These are phyloP conservation scores for Chamaea fasciata DNA, from an alignment of 2,113 vertebrate genomes.

Conservation along the genomic window DNA sequence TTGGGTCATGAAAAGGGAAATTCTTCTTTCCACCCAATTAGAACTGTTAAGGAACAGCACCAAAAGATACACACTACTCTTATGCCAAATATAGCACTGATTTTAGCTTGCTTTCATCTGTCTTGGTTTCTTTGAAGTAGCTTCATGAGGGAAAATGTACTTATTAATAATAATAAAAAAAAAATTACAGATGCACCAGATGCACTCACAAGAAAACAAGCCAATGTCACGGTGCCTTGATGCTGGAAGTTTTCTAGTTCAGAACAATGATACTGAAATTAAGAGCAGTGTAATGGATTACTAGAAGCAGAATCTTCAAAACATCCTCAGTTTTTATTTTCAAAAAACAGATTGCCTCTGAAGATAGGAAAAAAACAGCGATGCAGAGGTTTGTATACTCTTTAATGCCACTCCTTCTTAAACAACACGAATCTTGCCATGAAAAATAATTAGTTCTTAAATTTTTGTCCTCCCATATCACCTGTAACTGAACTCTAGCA, in stretches of 20 bases:
- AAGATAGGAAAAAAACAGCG: neutral
- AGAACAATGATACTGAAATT: neutral
- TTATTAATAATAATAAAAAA: neutral
- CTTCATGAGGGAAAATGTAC: neutral
- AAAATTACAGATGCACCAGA: neutral
- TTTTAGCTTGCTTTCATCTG: neutral
- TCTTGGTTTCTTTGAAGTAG: neutral
- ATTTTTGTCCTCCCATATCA: neutral
- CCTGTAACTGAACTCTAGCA: neutral
- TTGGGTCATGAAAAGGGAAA: neutral
- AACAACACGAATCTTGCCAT: neutral
- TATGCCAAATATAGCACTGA: accelerated
- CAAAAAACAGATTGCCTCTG: neutral
- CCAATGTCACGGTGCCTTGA: neutral
- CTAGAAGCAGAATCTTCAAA: neutral
- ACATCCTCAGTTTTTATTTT: neutral
- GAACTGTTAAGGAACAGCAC: neutral
- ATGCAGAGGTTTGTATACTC: neutral
- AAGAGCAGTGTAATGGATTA: neutral
- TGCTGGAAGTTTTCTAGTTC: neutral
- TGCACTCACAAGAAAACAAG: neutral
- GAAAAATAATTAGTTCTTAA: neutral
- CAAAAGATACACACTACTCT: neutral
- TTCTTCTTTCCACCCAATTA: neutral
- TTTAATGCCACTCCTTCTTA: neutral